These are phyloP conservation scores for Lagocephalus sceleratus DNA, from an alignment of 2,797 vertebrate genomes.

Conservation along the genomic window DNA sequence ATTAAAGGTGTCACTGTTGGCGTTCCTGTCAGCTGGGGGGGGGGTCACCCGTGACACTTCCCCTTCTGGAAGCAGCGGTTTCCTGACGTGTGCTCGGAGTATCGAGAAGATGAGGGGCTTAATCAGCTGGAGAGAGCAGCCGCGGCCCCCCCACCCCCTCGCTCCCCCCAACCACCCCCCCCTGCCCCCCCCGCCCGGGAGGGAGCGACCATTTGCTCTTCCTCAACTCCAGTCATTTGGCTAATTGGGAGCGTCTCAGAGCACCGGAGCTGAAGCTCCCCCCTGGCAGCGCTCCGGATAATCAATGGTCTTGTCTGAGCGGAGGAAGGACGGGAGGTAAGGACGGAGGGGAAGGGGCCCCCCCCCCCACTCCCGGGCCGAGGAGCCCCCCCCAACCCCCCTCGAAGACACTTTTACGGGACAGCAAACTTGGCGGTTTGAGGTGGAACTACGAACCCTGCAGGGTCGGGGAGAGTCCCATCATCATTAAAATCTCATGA, in stretches of 20 bases:
- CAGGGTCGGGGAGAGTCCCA: slow-evolving; percentile 68
- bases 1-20: background rate
- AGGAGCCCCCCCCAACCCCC: too few relatives aligned
- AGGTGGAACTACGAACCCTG: too few relatives aligned
- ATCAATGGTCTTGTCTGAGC: slow-evolving; percentile 34
- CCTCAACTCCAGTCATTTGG: slow-evolving; percentile 52
- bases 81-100: slow-evolving; percentile 19
- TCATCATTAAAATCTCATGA: slow-evolving; percentile 75
- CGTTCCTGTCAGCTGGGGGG: background rate
- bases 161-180: too few relatives aligned
- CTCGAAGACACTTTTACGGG: slow-evolving; percentile 31
- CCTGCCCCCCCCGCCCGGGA: slow-evolving; percentile 24
- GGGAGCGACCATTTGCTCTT: slow-evolving; percentile 43
- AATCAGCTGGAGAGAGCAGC: slow-evolving; percentile 46
- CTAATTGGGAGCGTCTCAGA: slow-evolving; percentile 70
- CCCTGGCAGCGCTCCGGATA: slow-evolving; percentile 34
- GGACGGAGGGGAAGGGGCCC: slow-evolving; percentile 16
- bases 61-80: slow-evolving; percentile 21
- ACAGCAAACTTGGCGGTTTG: too few relatives aligned
- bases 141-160: too few relatives aligned
- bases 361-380: too few relatives aligned
- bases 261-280: slow-evolving; percentile 51
- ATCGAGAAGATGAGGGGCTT: slow-evolving; percentile 45
- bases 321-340: slow-evolving; percentile 27
- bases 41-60: slow-evolving; percentile 20